Evolutionary conservation across 35 echinoderm and acorn worm genomes (phyloP), one percentile per base, ranked within the genome.

Genomic region (Lytechinus variegatus): DNA sequence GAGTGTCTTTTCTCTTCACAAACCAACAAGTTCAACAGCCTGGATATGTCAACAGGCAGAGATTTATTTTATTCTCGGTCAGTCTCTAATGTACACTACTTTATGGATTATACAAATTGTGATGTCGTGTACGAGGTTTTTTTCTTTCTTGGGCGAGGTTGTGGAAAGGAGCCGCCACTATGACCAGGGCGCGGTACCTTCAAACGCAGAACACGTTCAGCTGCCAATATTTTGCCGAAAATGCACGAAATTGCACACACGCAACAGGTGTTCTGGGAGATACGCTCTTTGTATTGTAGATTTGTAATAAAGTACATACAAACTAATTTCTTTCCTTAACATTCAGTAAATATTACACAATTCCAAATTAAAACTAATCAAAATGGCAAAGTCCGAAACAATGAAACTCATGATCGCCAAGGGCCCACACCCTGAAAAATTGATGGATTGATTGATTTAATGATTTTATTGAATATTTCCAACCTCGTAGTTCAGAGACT

Each of bases 91-190:
- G 88, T 90, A 90, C 88, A 90, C 88, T 90, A 54, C 88, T 90
- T 90, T 90, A 54, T 90, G 88, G 88, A 90, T 90, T 90, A 90
- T 90, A 90, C 88, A 90, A 90, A 90, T 54, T 90, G 29, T 90
- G 88, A 28, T 54, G 88, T 90, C 88, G 88, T 90, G 88, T 54
- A 52, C 66, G 66, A 79, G 21, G 14, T 10, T 90, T 52, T n/a
- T 54, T 44, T 28, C 10, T 90, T 90, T 28, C 10, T 90, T 90
- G 88, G 88, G 88, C 52, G 29, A 54, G 88, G 88, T 33, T 14
- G 52, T 54, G 13, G 12, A 54, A 4, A 52, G 52, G 28, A 54
- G 27, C 52, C 28, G 88, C 88, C 88, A 54, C 10, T 33, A 90
- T 54, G 88, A 27, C 27, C 29, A 90, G 88, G 66, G 66, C 66